A percentile compares a stretch with the other conserved stretches of the same genome.
phyloP scores from a whole-genome alignment of 2,113 vertebrate genomes.

The Otocyon megalotis region DNA sequence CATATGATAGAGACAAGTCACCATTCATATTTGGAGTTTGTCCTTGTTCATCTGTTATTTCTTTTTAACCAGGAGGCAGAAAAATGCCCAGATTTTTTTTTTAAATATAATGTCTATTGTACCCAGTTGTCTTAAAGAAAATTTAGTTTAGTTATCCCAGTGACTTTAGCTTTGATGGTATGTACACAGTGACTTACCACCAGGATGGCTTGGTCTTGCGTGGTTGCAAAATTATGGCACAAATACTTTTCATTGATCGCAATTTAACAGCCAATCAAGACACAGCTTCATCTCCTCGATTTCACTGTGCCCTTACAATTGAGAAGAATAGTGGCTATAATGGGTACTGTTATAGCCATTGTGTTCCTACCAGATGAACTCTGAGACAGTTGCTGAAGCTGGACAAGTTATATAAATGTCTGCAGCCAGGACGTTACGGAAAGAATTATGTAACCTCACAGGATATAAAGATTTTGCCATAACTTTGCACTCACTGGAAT shows the following conservation, averaged over 20 bases:
- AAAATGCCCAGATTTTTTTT: slow-evolving; percentile 5
- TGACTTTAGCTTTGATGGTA: slow-evolving; percentile 82
- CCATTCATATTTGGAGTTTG: slow-evolving; percentile 17
- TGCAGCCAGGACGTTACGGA: slow-evolving; percentile 63
- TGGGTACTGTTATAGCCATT: slow-evolving; percentile 83
- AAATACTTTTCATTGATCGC: slow-evolving; percentile 85
- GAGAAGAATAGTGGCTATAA: slow-evolving; percentile 84
- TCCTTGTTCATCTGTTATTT: slow-evolving; percentile 50
- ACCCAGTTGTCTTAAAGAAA: slow-evolving; percentile 83
- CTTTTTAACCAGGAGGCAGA: slow-evolving; percentile 61
- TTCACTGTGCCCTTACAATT: slow-evolving; percentile 85
- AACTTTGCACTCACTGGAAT: slow-evolving; percentile 66
- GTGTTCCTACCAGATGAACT: slow-evolving; percentile 83
- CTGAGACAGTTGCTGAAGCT: slow-evolving; percentile 59
- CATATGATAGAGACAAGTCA: slow-evolving; percentile 28
- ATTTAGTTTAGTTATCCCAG: slow-evolving; percentile 83
- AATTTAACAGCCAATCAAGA: slow-evolving; percentile 86
- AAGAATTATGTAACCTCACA: slow-evolving; percentile 76
- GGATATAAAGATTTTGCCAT: slow-evolving; percentile 70
- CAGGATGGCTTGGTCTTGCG: slow-evolving; percentile 81
- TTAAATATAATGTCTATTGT: slow-evolving; percentile 50
- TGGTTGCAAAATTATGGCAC: slow-evolving; percentile 85
- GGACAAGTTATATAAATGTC: slow-evolving; percentile 76
- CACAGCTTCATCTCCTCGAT: slow-evolving; percentile 81
- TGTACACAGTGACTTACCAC: slow-evolving; percentile 85